These are phyloP conservation scores for Copidosoma floridanum DNA, from an alignment of 1,140 invertebrate genomes.

Conservation along the genomic window DNA sequence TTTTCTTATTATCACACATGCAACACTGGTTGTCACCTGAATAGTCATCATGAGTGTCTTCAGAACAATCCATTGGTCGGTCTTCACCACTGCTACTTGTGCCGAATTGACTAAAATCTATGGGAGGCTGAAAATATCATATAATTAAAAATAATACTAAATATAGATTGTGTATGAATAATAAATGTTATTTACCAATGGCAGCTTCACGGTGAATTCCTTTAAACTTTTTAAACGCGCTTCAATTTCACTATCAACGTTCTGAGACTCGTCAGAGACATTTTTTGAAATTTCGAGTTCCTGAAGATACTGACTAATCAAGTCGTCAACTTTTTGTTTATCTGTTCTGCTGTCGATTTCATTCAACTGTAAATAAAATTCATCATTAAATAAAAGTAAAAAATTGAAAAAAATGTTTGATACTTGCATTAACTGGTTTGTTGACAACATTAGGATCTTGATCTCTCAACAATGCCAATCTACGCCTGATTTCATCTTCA, in stretches of 20 bases:
- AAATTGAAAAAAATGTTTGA: background rate
- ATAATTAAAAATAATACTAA: too few relatives aligned
- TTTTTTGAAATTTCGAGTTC: constrained; percentile 35
- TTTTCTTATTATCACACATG: constrained; percentile 40
- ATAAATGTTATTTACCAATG: too few relatives aligned
- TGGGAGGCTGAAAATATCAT: too few relatives aligned
- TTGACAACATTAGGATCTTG: constrained; percentile 32
- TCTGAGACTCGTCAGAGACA: constrained; percentile 27
- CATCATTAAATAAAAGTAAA: too few relatives aligned
- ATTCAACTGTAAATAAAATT: constrained; percentile 34
- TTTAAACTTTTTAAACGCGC: constrained; percentile 35
- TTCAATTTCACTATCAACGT: constrained; percentile 39
- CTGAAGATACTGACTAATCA: constrained; percentile 45
- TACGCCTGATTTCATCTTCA: constrained; percentile 48
- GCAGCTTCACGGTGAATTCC: too few relatives aligned
- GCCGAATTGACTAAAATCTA: too few relatives aligned
- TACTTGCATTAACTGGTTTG: constrained; percentile 33
- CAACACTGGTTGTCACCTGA: constrained; percentile 35
- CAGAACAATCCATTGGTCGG: constrained; percentile 42
- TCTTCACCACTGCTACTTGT: too few relatives aligned
- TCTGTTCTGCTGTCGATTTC: constrained; percentile 44
- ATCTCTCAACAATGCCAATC: constrained; percentile 48
- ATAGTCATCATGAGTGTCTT: constrained; percentile 45
- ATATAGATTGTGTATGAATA: too few relatives aligned
- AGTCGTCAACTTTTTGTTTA: constrained; percentile 48